A percentile compares a stretch with the other conserved stretches of the same genome.
phyloP scores from a whole-genome alignment of 2,888 invertebrate species.

The Alcis repandata region DNA sequence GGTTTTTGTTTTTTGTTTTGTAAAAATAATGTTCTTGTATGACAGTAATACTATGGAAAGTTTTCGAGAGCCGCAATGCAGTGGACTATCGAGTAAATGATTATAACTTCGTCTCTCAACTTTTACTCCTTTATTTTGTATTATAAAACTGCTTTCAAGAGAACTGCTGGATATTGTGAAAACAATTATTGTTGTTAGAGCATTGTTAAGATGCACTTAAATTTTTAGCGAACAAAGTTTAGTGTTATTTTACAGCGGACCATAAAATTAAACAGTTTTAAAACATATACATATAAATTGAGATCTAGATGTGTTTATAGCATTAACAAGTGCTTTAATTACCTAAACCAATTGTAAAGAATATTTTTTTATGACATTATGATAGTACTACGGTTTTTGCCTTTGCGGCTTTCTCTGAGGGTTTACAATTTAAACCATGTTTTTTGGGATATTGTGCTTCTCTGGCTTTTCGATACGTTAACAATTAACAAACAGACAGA shows the following conservation, averaged over 20 bases:
- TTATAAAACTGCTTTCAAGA: slow-evolving; percentile 1
- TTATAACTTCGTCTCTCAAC: slow-evolving; percentile 25
- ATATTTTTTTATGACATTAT: too few relatives aligned
- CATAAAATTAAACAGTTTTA: slow-evolving; percentile 2
- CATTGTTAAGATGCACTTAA: slow-evolving; percentile 7
- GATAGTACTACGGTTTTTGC: too few relatives aligned
- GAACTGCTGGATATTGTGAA: slow-evolving; percentile 10
- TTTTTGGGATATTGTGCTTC: too few relatives aligned
- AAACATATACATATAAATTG: too few relatives aligned
- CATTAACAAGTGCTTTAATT: too few relatives aligned
- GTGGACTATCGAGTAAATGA: slow-evolving; percentile 20
- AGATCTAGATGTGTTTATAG: too few relatives aligned
- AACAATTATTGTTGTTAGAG: slow-evolving; percentile 6
- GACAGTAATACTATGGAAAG: slow-evolving; percentile 24
- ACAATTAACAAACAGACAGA: too few relatives aligned
- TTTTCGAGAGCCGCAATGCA: slow-evolving; percentile 28
- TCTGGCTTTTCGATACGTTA: too few relatives aligned
- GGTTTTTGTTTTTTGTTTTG: too few relatives aligned
- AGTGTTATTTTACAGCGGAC: slow-evolving; percentile 1
- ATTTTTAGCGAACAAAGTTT: background rate
- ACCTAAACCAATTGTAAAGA: too few relatives aligned
- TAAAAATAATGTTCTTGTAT: background rate
- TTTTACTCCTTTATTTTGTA: slow-evolving; percentile 17
- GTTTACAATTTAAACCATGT: too few relatives aligned
- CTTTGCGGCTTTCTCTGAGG: too few relatives aligned